Conservation (phyloP, 2,888 invertebrate genomes). For the Portevinia maculata region DNA sequence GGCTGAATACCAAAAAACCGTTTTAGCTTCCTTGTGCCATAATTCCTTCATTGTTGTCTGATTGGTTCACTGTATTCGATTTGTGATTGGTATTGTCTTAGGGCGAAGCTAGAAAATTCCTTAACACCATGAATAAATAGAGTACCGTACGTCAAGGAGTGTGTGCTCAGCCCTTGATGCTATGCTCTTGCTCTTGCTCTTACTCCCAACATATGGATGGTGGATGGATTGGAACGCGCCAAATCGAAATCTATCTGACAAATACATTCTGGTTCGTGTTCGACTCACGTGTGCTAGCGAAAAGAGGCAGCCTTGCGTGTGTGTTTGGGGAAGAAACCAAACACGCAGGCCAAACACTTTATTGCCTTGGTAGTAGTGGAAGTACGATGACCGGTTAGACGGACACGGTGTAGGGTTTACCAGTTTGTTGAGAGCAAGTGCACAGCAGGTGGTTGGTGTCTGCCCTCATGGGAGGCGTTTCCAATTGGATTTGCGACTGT, state of each 20-base stretch:
- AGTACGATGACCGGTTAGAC: constrained; percentile 55
- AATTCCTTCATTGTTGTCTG: constrained; percentile 69
- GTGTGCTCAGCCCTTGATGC: background rate
- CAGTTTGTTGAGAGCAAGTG: constrained; percentile 63
- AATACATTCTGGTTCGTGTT: constrained; percentile 33
- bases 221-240: constrained; percentile 60
- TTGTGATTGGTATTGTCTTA: constrained; percentile 74
- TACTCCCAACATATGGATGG: constrained; percentile 39
- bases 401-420: constrained; percentile 20
- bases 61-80: constrained; percentile 74
- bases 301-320: background rate
- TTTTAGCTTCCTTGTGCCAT: constrained; percentile 70
- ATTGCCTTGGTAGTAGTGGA: constrained; percentile 13
- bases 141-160: constrained; percentile 6
- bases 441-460: constrained; percentile 74
- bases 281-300: constrained; percentile 45
- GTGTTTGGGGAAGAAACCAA: constrained; percentile 40
- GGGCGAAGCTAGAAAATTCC: constrained; percentile 74
- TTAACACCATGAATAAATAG: constrained; percentile 60
- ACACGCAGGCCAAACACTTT: background rate
- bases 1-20: constrained; percentile 48
- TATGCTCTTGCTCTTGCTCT: background rate
- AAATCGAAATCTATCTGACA: constrained; percentile 56
- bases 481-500: constrained; percentile 63
- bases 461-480: constrained; percentile 70